Evolutionary conservation across 2,797 vertebrate genomes (phyloP), one percentile per base, ranked within the genome.

Genomic region (Menidia menidia): DNA sequence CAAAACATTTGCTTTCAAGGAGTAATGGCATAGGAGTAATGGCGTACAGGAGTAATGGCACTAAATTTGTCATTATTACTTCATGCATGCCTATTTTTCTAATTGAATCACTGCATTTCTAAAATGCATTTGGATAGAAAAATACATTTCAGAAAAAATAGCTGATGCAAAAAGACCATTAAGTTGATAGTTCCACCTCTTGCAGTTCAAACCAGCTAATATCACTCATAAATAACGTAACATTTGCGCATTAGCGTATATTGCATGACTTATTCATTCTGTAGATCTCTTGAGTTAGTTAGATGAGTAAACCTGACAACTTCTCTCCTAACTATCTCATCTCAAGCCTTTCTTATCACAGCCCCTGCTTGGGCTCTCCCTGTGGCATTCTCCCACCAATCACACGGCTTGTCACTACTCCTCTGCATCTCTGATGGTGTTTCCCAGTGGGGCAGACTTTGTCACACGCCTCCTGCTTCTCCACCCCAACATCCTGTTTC

Each of bases 291-390:
- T 35, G 50, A 75, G 65, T 65, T 60, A 51, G 68, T 33, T 68
- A 35, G 75, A 55, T 66, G 68, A 85, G 52, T 65, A 43, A 51
- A 83, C 25, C 48, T 73, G 77, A 71, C 71, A 73, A 58, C 56
- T 42, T 71, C 66, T 51, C 47, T 75, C 47, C 80, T 67, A 60
- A 3, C 62, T 13, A 71, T 65, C 63, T 72, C 67, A 62, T 79
- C 43, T 69, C 51, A 60, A 53, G 57, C 53, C 64, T 64, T 30
- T 60, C 61, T 71, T 8, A 14, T 75, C 61, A 42, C 15, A 71
- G 35, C 63, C 64, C 70, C 60, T 61, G 66, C 71, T 62, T 70
- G 11, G 48, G 54, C 59, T 73, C 68, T 64, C 63, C 77, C 25
- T 64, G 73, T 30, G 67, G 35, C 16, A 62, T 42, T 64, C 60